phyloP scores from a whole-genome alignment of 2,113 vertebrate genomes.

The Azemiops feae region DNA sequence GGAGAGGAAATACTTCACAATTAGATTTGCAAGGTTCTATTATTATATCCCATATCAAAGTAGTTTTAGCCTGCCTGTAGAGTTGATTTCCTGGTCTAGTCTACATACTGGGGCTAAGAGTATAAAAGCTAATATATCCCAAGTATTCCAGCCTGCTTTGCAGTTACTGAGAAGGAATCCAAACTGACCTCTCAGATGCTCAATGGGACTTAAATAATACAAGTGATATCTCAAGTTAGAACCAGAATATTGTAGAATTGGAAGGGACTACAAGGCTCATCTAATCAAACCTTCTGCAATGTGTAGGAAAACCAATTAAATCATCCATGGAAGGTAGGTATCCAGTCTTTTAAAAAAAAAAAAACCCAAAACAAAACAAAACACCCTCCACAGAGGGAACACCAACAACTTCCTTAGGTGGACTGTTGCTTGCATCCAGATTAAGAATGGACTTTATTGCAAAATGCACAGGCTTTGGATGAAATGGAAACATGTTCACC shows the following conservation, averaged over 20 bases:
- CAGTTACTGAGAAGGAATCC: background rate
- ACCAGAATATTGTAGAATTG: background rate
- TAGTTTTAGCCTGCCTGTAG: background rate
- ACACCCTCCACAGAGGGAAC: background rate
- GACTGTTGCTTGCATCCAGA: background rate
- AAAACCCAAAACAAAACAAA: too few species aligned
- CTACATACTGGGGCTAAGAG: background rate
- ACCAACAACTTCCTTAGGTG: background rate
- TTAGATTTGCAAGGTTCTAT: background rate
- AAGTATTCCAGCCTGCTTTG: background rate
- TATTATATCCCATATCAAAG: background rate
- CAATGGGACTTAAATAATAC: slow-evolving; percentile 38
- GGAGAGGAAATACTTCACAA: background rate
- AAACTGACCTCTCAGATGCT: slow-evolving; percentile 3
- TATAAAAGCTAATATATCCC: background rate
- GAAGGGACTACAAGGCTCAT: background rate
- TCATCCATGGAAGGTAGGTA: background rate
- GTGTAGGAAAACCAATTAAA: background rate
- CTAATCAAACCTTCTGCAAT: background rate
- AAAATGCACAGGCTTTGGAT: background rate
- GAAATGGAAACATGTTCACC: slow-evolving; percentile 44
- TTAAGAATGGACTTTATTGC: slow-evolving; percentile 12
- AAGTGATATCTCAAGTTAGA: background rate
- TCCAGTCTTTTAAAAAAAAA: background rate
- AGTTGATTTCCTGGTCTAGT: background rate